Conservation (phyloP, 2,888 invertebrate genomes). For the Mesochorus sp. region DNA sequence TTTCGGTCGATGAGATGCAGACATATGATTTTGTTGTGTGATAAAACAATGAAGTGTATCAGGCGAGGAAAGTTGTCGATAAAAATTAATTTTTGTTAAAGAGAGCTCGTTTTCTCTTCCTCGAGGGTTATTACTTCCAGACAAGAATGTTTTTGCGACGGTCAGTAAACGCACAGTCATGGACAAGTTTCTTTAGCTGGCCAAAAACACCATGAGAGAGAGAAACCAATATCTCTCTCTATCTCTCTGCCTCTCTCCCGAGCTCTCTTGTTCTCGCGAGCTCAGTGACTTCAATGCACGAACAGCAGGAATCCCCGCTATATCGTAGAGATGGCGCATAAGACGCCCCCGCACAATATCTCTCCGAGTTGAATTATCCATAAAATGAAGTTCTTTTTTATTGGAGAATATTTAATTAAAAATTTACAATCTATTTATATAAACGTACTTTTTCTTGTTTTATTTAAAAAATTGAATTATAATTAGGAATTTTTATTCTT, state of each 20-base stretch:
- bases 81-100: background rate
- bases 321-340: background rate
- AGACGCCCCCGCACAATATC: constrained; percentile 14
- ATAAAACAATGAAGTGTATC: no score
- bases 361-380: background rate
- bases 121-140: background rate
- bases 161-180: constrained; percentile 62
- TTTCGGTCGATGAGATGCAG: background rate
- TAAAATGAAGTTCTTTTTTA: background rate
- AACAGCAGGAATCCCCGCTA: constrained; percentile 48
- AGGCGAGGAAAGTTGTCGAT: background rate
- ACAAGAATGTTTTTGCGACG: constrained; percentile 68
- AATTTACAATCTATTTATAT: background rate
- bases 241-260: constrained; percentile 1
- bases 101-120: background rate
- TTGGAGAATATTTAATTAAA: background rate
- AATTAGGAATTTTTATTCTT: background rate
- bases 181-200: constrained; percentile 58
- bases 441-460: background rate
- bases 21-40: background rate
- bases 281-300: constrained; percentile 73
- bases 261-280: constrained; percentile 46
- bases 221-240: background rate
- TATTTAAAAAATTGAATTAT: background rate
- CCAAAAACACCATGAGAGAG: constrained; percentile 63